Evolutionary conservation across 2,888 invertebrate species (phyloP).

Genomic region (Amblyjoppa fuscipennis): DNA sequence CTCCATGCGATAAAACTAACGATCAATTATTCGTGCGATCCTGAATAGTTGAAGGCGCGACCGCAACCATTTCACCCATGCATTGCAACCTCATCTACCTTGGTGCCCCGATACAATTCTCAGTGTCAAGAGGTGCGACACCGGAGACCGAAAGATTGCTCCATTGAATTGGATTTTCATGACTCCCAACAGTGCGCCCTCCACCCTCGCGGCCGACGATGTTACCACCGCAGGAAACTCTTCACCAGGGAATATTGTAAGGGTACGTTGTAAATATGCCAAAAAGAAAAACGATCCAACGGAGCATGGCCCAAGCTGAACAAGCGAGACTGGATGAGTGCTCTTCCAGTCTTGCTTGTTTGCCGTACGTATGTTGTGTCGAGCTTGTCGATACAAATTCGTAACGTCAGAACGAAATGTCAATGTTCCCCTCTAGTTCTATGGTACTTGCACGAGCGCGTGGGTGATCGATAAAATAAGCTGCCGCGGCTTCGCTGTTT

Average conservation of each 20-base stretch:
- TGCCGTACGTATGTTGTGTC: conserved; percentile 2
- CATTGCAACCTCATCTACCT: background rate
- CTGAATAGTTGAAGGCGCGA: conserved; percentile 53
- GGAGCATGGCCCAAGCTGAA: background rate
- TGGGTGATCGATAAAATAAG: conserved; percentile 59
- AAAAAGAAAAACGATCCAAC: background rate
- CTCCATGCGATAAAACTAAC: conserved; percentile 16
- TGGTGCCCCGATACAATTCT: background rate
- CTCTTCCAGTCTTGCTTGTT: background rate
- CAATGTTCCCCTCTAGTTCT: conserved; percentile 23
- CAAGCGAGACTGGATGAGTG: background rate
- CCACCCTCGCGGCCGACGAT: background rate
- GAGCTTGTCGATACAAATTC: conserved; percentile 47
- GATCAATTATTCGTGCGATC: conserved; percentile 59
- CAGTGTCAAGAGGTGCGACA: conserved; percentile 22
- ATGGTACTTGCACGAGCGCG: conserved; percentile 24
- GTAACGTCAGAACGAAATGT: conserved; percentile 30
- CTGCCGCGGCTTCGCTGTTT: conserved; percentile 26
- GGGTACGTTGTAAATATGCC: background rate
- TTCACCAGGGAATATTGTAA: background rate
- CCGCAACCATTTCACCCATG: conserved; percentile 7
- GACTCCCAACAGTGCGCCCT: background rate
- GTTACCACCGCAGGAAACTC: background rate
- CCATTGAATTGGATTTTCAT: conserved; percentile 55
- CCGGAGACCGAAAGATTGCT: conserved; percentile 31